Evolutionary conservation across 64 coral and sea anemone genomes (phyloP).

Genomic region (Porites lutea): DNA sequence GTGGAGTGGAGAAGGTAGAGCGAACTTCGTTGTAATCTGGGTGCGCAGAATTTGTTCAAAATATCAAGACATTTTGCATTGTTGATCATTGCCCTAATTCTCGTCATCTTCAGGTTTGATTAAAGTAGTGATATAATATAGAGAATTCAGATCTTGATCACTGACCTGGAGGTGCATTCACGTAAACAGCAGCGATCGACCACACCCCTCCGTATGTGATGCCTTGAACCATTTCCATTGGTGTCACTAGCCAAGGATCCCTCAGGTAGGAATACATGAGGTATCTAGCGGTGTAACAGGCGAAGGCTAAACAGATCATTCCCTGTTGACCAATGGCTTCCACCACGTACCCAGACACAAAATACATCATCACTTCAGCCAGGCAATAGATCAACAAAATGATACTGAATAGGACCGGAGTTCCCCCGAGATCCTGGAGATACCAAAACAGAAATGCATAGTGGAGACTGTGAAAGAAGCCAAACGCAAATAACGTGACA

Average conservation of each 20-base stretch:
- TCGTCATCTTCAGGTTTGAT: no score
- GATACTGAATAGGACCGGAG: conserved; percentile 72
- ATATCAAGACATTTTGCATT: no score
- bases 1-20: no score
- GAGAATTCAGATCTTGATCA: no score
- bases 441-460: conserved; percentile 92
- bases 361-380: conserved; percentile 84
- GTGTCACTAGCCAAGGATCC: conserved; percentile 83
- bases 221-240: conserved; percentile 88
- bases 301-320: conserved; percentile 81
- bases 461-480: conserved; percentile 82
- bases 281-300: conserved; percentile 90
- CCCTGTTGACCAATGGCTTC: conserved; percentile 78
- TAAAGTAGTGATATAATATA: no score
- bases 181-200: conserved; percentile 85
- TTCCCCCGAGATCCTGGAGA: conserved; percentile 85
- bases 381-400: conserved; percentile 78
- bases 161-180: conserved; percentile 76
- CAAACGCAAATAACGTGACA: conserved; percentile 71
- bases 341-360: conserved; percentile 60
- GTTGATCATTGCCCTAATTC: no score
- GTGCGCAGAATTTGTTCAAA: no score
- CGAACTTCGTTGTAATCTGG: no score
- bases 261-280: conserved; percentile 84
- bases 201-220: conserved; percentile 89